Base-by-base conservation (phyloP, 2,113 vertebrate species). In the Plotosus lineatus region DNA sequence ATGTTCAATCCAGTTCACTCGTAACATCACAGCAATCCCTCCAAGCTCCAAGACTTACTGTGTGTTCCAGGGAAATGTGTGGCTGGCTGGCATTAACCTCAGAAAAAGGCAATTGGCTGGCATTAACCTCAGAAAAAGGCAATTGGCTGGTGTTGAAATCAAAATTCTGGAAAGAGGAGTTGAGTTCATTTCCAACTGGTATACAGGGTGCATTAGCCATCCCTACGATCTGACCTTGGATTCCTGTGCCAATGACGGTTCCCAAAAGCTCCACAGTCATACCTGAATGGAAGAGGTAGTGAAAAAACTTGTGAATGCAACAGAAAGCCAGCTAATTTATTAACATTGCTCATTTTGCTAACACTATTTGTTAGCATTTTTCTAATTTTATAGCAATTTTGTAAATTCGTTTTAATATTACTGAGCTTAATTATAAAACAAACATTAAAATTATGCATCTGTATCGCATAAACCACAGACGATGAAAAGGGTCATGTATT, bases 221-320 rank as follows among this genome's bases (percentile, higher is more conserved):
- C 12, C 97, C 96, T 42, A 98, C 95, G 0, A 99, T 98, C 91
- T 98, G 97, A 3, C 97, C 97, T 88, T 97, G 97, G 91, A 99
- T 95, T 0, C 96, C 97, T 0, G 96, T 97, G 79, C 96, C 97
- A 85, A 98, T 89, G 78, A 99, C 94, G 0, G 95, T 95, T 36
- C 96, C 97, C 88, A 99, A 82, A 53, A 98, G 95, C 84, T 98
- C 97, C 88, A 98, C 95, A 0, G 95, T 98, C 97, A 99, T 98
- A 36, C 97, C 97, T 99, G 88, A 2, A 83, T 53, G 1, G 50
- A 44, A 26, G 46, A 11, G 21, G 19, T 3, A 68, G 48, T 1
- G 17, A 60, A 75, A 36, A 78, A 68, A 15, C 3, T n/a, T 15
- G 50, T 38, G 40, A 31, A 14, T 9, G 31, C 8, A 66, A 17